A percentile compares a stretch with the other conserved stretches of the same genome.
Conservation (phyloP, 2,797 vertebrate species). For the Lagodon rhomboides region DNA sequence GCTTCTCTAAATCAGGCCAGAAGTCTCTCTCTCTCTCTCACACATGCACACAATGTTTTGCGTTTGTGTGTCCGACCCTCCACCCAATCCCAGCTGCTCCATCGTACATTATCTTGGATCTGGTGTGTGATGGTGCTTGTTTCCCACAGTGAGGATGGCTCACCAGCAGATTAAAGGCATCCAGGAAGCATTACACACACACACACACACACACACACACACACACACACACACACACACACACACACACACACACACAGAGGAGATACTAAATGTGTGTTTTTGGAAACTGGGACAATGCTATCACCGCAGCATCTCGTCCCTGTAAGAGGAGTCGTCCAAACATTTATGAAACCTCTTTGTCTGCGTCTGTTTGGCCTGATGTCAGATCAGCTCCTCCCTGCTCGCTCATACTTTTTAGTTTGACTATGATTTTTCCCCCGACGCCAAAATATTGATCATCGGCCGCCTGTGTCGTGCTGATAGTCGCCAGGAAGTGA, state of each 20-base stretch:
- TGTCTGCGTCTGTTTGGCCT: background rate
- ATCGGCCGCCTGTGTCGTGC: constrained; percentile 1
- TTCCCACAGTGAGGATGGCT: constrained; percentile 36
- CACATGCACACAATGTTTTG: background rate
- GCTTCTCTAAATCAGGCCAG: background rate
- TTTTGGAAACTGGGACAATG: constrained; percentile 58
- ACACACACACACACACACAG: background rate
- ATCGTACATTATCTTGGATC: constrained; percentile 18
- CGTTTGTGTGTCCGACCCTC: constrained; percentile 4
- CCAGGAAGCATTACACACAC: constrained; percentile 31
- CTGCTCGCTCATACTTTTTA: constrained; percentile 37
- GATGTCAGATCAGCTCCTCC: constrained; percentile 14
- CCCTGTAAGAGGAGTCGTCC: constrained; percentile 2
- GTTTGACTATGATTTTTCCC: constrained; percentile 21
- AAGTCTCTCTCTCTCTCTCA: background rate
- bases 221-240: constrained; percentile 19
- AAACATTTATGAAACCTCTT: constrained; percentile 30
- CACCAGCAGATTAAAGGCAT: constrained; percentile 34
- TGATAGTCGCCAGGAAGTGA: constrained; percentile 64
- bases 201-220: constrained; percentile 14
- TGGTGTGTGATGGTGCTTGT: constrained; percentile 1
- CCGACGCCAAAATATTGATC: constrained; percentile 53
- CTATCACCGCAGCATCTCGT: constrained; percentile 58
- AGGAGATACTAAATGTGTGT: constrained; percentile 28
- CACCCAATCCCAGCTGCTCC: constrained; percentile 31